phyloP scores from a whole-genome alignment of 2,888 invertebrate species.

The Mactromeris polynyma region DNA sequence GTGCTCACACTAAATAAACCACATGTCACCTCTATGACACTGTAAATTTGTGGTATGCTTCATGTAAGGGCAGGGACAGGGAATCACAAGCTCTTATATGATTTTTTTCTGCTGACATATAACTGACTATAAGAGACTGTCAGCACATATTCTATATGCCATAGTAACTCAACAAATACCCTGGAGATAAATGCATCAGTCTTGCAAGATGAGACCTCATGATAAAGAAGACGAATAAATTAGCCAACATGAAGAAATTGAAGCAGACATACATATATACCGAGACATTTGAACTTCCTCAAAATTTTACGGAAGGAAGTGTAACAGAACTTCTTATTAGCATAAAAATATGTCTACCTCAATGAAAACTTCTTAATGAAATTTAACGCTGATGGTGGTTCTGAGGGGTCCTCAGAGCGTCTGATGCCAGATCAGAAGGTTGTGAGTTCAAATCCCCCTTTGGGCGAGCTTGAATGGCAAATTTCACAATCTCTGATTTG shows the following conservation, averaged over 20 bases:
- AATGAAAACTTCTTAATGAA: no score
- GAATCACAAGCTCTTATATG: neutral
- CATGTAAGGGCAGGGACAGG: no score
- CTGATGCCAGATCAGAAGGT: no score
- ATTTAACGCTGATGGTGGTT: no score
- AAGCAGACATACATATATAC: neutral
- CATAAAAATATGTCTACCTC: neutral
- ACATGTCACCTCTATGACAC: no score
- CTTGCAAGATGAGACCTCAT: neutral
- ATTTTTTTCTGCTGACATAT: neutral
- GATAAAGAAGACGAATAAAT: neutral
- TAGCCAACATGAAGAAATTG: neutral
- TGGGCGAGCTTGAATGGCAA: no score
- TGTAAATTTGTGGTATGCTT: no score
- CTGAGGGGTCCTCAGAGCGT: no score
- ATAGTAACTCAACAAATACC: neutral
- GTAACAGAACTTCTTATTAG: neutral
- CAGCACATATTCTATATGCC: constrained; percentile 5
- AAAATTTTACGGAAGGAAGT: neutral
- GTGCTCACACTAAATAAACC: no score
- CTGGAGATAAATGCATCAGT: constrained; percentile 16
- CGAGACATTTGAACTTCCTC: neutral
- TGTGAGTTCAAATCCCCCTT: no score
- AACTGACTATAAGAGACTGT: neutral
- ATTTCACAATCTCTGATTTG: no score